Percentiles rank a stretch among this genome's conserved stretches.
phyloP scores from a whole-genome alignment of 2,113 vertebrate genomes.

The Thunnus thynnus region DNA sequence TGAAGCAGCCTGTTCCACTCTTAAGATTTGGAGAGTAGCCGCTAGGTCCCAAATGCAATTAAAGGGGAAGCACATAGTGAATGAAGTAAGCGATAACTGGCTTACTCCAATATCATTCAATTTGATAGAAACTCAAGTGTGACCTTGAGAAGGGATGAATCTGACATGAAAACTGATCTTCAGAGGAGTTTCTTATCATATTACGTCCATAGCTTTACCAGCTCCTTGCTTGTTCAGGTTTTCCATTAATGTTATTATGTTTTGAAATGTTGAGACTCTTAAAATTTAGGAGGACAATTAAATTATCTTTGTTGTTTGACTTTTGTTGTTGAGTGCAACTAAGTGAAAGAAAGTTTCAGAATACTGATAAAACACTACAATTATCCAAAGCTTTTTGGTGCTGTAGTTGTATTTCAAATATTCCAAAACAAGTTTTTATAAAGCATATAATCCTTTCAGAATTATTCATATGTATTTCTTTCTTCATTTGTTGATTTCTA shows the following conservation, averaged over 20 bases:
- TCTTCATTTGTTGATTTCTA: not conserved
- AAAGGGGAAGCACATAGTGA: conserved; percentile 2
- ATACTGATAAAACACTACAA: no score
- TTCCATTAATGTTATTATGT: not conserved
- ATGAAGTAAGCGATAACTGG: conserved; percentile 50
- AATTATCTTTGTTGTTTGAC: not conserved
- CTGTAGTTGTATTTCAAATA: no score
- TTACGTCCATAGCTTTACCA: not conserved
- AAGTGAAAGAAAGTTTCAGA: no score
- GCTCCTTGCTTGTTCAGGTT: not conserved
- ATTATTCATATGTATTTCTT: not conserved
- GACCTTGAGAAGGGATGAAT: conserved; percentile 2
- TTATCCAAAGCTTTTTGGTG: no score
- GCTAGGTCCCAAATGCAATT: conserved; percentile 55
- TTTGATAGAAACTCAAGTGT: conserved; percentile 33
- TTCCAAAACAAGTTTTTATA: no score
- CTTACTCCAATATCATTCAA: conserved; percentile 35
- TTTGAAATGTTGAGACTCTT: not conserved
- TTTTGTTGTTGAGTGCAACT: no score
- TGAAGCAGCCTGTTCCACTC: conserved; percentile 15
- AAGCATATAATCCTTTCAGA: no score
- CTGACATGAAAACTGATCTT: conserved; percentile 13
- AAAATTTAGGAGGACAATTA: not conserved
- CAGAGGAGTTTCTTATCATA: not conserved
- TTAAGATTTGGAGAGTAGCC: conserved; percentile 35